Base-by-base conservation (phyloP, 2,797 vertebrate genomes). In the Alectoris magna region DNA sequence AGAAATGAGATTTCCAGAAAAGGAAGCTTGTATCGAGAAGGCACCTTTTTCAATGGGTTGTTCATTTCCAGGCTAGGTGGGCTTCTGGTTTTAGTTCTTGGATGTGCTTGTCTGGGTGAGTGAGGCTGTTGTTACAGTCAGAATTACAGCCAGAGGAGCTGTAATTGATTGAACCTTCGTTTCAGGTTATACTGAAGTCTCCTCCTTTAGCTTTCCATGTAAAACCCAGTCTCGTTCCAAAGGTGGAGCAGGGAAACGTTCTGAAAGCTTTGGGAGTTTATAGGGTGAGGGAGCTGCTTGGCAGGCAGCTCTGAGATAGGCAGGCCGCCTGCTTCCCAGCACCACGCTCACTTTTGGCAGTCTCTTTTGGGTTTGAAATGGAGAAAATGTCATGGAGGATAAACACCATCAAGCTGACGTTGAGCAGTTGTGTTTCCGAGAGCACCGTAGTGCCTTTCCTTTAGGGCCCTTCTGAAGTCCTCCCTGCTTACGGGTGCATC, bases 301-400 rank as follows among this genome's bases (percentile, higher is more conserved):
- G 53, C 77, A 71, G 53, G 70, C 67, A 23, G 0, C 58, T 74
- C 66, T 43, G 75, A 75, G 46, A 49, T 10, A 13, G 49, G 64
- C 18, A 60, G 76, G 66, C 83, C 93, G 73, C 74, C 29, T 1
- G 3, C 1, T 80, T 87, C 14, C 70, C 34, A 72, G 55, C 81
- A 27, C 24, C 62, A 38, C 51, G 29, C 70, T 86, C 36, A 27
- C 75, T 73, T 82, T 85, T 95, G 94, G 90, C 90, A 95, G 51
- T 36, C 13, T 55, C 38, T 24, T 48, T 64, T 36, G 69, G 88
- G 53, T 89, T 69, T 70, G 75, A 56, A 74, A 68, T 16, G 19
- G 71, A 79, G 90, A 81, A 94, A 90, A 90, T 94, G 84, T 90
- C 92, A 87, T 8, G 1, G 77, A 64, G 62, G 84, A 84, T 84